Percentiles rank a stretch among this genome's conserved stretches.
Evolutionary conservation across 2,797 vertebrate genomes (phyloP).

Genomic region (Rhinophrynus dorsalis): DNA sequence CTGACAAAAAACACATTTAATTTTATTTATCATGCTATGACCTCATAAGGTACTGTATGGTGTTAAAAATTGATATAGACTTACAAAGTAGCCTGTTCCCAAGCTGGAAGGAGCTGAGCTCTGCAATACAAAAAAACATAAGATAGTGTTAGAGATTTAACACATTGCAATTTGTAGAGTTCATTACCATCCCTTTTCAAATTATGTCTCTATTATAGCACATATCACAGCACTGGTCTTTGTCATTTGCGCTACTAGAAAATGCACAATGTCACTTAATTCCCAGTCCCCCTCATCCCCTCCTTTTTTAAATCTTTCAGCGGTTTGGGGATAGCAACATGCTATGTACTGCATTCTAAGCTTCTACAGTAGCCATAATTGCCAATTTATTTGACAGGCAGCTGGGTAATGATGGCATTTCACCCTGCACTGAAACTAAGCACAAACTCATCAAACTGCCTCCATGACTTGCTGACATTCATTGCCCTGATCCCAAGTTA

Average conservation of each 20-base stretch:
- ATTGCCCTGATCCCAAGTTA: constrained; percentile 83
- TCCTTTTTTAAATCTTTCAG: constrained; percentile 79
- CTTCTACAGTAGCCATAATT: constrained; percentile 86
- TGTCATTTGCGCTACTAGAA: constrained; percentile 80
- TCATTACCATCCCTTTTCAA: constrained; percentile 79
- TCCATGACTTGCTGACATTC: constrained; percentile 86
- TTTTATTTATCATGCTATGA: constrained; percentile 36
- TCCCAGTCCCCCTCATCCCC: constrained; percentile 33
- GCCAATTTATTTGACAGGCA: constrained; percentile 99
- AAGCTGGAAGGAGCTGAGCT: constrained; percentile 79
- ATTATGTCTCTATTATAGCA: constrained; percentile 78
- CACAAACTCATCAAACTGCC: constrained; percentile 84
- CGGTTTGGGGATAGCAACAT: constrained; percentile 78
- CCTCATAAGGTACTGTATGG: constrained; percentile 40
- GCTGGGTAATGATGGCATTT: constrained; percentile 99
- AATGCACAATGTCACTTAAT: constrained; percentile 73
- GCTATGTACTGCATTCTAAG: constrained; percentile 96
- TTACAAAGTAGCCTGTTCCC: constrained; percentile 84
- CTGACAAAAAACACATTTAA: constrained; percentile 4
- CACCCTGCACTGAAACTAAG: constrained; percentile 93
- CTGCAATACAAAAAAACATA: constrained; percentile 72
- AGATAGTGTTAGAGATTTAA: constrained; percentile 71
- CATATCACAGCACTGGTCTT: constrained; percentile 74
- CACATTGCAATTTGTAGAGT: constrained; percentile 68
- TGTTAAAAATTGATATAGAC: constrained; percentile 63